Evolutionary conservation across 2,113 vertebrate genomes (phyloP).

Genomic region (Varanus salvator): DNA sequence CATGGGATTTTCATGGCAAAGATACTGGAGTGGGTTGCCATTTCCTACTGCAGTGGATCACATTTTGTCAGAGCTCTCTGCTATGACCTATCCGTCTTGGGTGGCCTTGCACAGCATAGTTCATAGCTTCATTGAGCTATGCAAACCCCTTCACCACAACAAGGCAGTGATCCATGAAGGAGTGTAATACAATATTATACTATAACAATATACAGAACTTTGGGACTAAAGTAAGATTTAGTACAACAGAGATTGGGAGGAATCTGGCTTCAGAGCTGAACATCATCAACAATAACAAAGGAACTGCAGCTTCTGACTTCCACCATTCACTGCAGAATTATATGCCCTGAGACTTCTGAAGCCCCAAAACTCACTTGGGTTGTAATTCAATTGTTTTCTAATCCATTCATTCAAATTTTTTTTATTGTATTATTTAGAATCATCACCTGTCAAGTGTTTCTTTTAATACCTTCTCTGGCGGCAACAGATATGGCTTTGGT

Average conservation of each 20-base stretch:
- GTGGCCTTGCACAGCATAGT: too few relatives aligned
- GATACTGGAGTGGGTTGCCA: too few relatives aligned
- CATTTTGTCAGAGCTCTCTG: too few relatives aligned
- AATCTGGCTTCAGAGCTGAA: neutral
- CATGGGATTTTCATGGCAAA: too few relatives aligned
- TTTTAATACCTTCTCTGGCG: too few relatives aligned
- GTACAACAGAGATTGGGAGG: neutral
- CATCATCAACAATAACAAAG: neutral
- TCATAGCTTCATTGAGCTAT: too few relatives aligned
- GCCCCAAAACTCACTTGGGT: too few relatives aligned
- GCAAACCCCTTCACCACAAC: too few relatives aligned
- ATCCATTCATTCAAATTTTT: neutral
- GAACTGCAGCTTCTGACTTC: neutral
- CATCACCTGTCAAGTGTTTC: too few relatives aligned
- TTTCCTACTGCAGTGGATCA: too few relatives aligned
- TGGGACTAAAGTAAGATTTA: neutral
- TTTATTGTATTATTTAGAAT: neutral
- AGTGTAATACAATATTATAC: neutral
- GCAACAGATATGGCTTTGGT: neutral
- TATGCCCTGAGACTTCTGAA: neutral
- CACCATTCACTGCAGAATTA: neutral
- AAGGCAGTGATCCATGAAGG: too few relatives aligned
- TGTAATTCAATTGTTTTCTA: neutral
- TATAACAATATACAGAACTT: constrained; percentile 17
- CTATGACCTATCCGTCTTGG: too few relatives aligned